phyloP scores from a whole-genome alignment of 2,888 invertebrate genomes.

The Drosophila rubida region DNA sequence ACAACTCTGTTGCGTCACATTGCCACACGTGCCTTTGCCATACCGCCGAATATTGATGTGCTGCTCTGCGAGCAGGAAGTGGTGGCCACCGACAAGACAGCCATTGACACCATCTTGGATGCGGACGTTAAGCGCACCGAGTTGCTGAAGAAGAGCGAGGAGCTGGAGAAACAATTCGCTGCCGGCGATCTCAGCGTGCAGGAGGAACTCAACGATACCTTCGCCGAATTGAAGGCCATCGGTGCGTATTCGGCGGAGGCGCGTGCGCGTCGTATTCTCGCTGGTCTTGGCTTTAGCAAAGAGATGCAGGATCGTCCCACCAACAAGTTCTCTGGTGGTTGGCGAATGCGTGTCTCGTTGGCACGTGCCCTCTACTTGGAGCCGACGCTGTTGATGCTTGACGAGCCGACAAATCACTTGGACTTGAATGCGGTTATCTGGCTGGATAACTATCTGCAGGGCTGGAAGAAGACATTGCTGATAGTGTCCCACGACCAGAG shows the following conservation, averaged over 20 bases:
- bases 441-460: constrained; percentile 99
- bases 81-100: constrained; percentile 95
- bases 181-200: constrained; percentile 91
- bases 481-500: constrained; percentile 99
- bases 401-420: constrained; percentile 99
- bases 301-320: constrained; percentile 96
- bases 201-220: constrained; percentile 94
- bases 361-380: constrained; percentile 98
- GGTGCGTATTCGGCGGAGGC: constrained; percentile 99
- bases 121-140: constrained; percentile 95
- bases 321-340: constrained; percentile 96
- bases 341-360: constrained; percentile 99
- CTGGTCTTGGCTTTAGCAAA: constrained; percentile 97
- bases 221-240: constrained; percentile 97
- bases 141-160: constrained; percentile 92
- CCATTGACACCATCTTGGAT: constrained; percentile 96
- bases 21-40: constrained; percentile 94
- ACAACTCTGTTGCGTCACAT: constrained; percentile 98
- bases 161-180: constrained; percentile 90
- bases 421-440: constrained; percentile 99
- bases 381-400: constrained; percentile 97
- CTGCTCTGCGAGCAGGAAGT: constrained; percentile 99
- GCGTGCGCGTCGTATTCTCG: constrained; percentile 96
- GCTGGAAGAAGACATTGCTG: constrained; percentile 99
- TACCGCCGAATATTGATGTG: constrained; percentile 98